Evolutionary conservation across 37 sponge, comb jelly and placozoan genomes (phyloP).

Genomic region (Spongilla lacustris): DNA sequence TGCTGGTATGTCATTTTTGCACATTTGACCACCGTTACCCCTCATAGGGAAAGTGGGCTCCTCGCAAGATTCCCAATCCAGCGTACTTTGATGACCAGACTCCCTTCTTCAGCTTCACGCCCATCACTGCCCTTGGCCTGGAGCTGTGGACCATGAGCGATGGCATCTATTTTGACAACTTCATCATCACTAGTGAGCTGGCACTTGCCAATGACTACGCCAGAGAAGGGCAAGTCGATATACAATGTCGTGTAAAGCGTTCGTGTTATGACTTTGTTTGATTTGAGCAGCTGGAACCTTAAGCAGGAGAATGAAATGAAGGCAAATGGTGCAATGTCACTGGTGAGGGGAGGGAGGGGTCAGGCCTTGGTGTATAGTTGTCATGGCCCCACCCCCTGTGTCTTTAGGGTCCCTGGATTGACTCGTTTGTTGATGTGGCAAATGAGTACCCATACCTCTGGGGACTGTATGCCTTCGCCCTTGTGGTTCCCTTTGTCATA

Average conservation of each 20-base stretch:
- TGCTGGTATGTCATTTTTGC: not conserved
- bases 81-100: slow-evolving; percentile 85
- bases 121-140: slow-evolving; percentile 89
- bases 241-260: not conserved
- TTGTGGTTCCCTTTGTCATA: slow-evolving; percentile 84
- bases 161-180: slow-evolving; percentile 89
- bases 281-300: slow-evolving; percentile 63
- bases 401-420: slow-evolving; percentile 65
- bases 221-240: slow-evolving; percentile 72
- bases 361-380: not conserved
- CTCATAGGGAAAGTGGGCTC: slow-evolving; percentile 88
- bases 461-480: slow-evolving; percentile 83
- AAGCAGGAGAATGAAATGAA: slow-evolving; percentile 67
- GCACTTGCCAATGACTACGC: slow-evolving; percentile 83
- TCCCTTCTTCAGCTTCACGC: slow-evolving; percentile 74
- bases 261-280: not conserved
- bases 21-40: too few species aligned
- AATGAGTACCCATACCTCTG: slow-evolving; percentile 91
- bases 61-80: slow-evolving; percentile 89
- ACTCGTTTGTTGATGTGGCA: slow-evolving; percentile 74
- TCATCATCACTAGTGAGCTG: slow-evolving; percentile 82
- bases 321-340: slow-evolving; percentile 35
- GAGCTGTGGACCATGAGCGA: slow-evolving; percentile 97
- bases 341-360: slow-evolving; percentile 4
- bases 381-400: not conserved